Percentiles rank a stretch among this genome's conserved stretches.
These are phyloP conservation scores for Folsomia manolachei DNA, from an alignment of 2,888 invertebrate genomes.

Conservation along the genomic window DNA sequence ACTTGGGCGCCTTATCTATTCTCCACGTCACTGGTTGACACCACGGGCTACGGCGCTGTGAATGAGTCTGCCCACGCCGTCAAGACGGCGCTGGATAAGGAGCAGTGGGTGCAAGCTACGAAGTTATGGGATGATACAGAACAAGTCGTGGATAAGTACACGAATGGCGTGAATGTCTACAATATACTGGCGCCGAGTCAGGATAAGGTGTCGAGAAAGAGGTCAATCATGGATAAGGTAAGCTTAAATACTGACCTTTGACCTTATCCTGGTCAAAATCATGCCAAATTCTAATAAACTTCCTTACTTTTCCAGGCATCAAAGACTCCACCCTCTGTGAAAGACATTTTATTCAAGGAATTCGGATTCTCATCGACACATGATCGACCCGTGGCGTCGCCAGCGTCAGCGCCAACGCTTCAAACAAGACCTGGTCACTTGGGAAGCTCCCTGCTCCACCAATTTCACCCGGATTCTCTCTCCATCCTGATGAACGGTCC, in stretches of 20 bases:
- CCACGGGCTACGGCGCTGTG: conserved; percentile 63
- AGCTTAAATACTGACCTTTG: background rate
- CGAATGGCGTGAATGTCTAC: conserved; percentile 73
- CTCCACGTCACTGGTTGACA: conserved; percentile 67
- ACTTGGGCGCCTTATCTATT: conserved; percentile 79
- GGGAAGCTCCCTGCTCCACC: too few species aligned
- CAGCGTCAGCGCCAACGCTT: too few species aligned
- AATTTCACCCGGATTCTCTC: conserved; percentile 50
- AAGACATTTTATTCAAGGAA: too few species aligned
- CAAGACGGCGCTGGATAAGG: conserved; percentile 60
- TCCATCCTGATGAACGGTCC: conserved; percentile 67
- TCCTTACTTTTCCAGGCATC: too few species aligned
- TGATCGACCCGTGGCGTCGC: background rate
- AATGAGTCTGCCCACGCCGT: conserved; percentile 61
- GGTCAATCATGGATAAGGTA: background rate
- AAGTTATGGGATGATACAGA: conserved; percentile 66
- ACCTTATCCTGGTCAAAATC: background rate
- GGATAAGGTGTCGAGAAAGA: too few species aligned
- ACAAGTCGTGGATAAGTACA: conserved; percentile 61
- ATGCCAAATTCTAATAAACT: too few species aligned
- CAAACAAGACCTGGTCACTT: too few species aligned
- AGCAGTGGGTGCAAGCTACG: conserved; percentile 63
- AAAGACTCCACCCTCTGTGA: too few species aligned
- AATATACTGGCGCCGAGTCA: conserved; percentile 67
- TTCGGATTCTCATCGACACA: too few species aligned